A percentile compares a stretch with the other conserved stretches of the same genome.
These are phyloP conservation scores for Drosophila subobscura DNA, from an alignment of 1,140 invertebrate genomes.

Conservation along the genomic window DNA sequence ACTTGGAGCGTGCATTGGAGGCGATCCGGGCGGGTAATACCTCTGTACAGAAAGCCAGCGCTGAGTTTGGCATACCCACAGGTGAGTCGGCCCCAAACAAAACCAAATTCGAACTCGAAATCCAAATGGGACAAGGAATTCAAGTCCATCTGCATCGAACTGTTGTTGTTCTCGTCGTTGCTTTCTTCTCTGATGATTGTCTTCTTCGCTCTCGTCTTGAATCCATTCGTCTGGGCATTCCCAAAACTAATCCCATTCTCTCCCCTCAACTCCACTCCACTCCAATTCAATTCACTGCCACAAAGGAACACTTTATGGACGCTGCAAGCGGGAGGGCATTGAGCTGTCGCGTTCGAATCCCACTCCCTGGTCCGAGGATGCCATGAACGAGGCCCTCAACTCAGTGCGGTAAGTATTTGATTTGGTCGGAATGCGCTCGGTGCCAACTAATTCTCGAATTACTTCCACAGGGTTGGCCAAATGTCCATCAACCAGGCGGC, in stretches of 20 bases:
- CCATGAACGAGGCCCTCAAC: conserved; percentile 94
- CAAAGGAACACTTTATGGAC: conserved; percentile 91
- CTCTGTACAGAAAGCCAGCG: conserved; percentile 93
- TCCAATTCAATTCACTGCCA: conserved; percentile 30
- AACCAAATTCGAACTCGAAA: not conserved
- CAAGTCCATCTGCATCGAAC: too few species aligned
- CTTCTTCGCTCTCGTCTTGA: not conserved
- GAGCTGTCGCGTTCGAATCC: conserved; percentile 93
- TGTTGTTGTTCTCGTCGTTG: conserved; percentile 22
- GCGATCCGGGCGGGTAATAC: conserved; percentile 91
- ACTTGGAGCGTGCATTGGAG: conserved; percentile 91
- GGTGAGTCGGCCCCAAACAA: conserved; percentile 75
- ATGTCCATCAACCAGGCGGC: conserved; percentile 97
- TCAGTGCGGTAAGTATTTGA: conserved; percentile 88
- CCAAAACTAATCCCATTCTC: conserved; percentile 15
- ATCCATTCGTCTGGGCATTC: not conserved
- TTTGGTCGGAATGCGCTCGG: not conserved
- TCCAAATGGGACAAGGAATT: too few species aligned
- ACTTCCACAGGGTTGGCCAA: conserved; percentile 89
- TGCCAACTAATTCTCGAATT: conserved; percentile 15
- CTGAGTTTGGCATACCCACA: conserved; percentile 93
- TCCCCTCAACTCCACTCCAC: not conserved
- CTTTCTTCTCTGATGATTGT: not conserved
- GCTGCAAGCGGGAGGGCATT: conserved; percentile 94
- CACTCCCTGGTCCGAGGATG: conserved; percentile 94